Percentiles rank a stretch among this genome's conserved stretches.
Evolutionary conservation across 2,797 vertebrate genomes (phyloP).

Genomic region (Bufotes viridis): DNA sequence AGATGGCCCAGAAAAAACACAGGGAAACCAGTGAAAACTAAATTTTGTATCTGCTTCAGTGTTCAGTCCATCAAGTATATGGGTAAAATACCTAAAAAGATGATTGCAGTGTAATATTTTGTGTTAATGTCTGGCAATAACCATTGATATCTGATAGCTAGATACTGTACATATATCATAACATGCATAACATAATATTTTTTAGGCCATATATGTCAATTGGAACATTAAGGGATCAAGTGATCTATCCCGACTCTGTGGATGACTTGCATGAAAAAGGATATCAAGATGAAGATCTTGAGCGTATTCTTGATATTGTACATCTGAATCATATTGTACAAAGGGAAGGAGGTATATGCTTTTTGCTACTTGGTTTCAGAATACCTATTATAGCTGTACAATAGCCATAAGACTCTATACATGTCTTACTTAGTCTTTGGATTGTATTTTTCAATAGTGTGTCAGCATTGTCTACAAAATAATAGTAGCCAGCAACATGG

Average conservation of each 20-base stretch:
- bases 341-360: conserved; percentile 89
- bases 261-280: conserved; percentile 92
- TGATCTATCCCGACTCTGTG: conserved; percentile 94
- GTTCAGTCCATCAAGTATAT: not conserved
- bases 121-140: not conserved
- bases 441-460: not conserved
- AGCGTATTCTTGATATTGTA: conserved; percentile 89
- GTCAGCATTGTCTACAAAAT: no score
- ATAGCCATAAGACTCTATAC: not conserved
- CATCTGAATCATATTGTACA: conserved; percentile 96
- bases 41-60: no score
- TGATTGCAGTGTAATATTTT: not conserved
- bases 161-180: not conserved
- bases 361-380: not conserved
- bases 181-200: conserved; percentile 14
- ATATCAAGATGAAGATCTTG: conserved; percentile 86
- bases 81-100: not conserved
- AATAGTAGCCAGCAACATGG: no score
- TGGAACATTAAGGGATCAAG: conserved; percentile 93
- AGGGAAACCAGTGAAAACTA: no score
- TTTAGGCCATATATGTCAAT: conserved; percentile 97
- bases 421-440: not conserved
- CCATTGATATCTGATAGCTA: not conserved
- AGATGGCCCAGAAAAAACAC: no score
- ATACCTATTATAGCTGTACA: not conserved